These are phyloP conservation scores for Misgurnus anguillicaudatus DNA, from an alignment of 2,113 vertebrate species.

Conservation along the genomic window DNA sequence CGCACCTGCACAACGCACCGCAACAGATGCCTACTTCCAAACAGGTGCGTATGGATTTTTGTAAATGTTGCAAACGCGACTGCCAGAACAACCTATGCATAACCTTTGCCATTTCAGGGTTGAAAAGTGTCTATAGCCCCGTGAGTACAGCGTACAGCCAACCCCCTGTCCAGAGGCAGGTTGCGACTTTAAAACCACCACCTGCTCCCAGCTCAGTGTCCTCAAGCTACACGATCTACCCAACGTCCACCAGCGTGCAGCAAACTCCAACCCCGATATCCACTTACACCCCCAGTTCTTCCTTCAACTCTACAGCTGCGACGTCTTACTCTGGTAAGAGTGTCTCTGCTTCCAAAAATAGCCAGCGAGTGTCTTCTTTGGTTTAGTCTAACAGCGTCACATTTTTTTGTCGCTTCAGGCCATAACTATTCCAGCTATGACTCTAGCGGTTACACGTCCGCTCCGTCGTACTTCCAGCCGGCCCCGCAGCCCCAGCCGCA, in stretches of 20 bases:
- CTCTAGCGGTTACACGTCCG: constrained; percentile 64
- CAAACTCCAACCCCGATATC: constrained; percentile 66
- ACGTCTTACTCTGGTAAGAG: constrained; percentile 72
- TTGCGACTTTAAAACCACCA: constrained; percentile 66
- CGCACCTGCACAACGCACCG: constrained; percentile 61
- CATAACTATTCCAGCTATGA: constrained; percentile 73
- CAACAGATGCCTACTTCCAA: constrained; percentile 68
- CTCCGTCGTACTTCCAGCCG: constrained; percentile 72
- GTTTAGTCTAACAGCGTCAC: neutral
- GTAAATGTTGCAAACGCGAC: neutral
- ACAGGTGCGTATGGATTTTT: constrained; percentile 60
- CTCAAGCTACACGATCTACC: constrained; percentile 72
- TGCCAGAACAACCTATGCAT: too few species aligned
- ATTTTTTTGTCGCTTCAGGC: constrained; percentile 56
- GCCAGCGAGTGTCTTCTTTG: neutral
- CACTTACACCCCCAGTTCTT: constrained; percentile 71
- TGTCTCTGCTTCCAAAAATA: neutral
- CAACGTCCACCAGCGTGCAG: constrained; percentile 67
- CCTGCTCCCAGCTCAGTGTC: constrained; percentile 65
- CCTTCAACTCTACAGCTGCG: constrained; percentile 67
- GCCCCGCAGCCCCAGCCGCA: constrained; percentile 56
- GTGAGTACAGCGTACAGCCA: constrained; percentile 66
- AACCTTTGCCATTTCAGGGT: constrained; percentile 58
- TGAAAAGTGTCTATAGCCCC: constrained; percentile 69
- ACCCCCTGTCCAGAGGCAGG: constrained; percentile 70